A percentile compares a stretch with the other conserved stretches of the same genome.
Conservation (phyloP, 2,797 vertebrate genomes). For the Lepilemur septentrionalis region DNA sequence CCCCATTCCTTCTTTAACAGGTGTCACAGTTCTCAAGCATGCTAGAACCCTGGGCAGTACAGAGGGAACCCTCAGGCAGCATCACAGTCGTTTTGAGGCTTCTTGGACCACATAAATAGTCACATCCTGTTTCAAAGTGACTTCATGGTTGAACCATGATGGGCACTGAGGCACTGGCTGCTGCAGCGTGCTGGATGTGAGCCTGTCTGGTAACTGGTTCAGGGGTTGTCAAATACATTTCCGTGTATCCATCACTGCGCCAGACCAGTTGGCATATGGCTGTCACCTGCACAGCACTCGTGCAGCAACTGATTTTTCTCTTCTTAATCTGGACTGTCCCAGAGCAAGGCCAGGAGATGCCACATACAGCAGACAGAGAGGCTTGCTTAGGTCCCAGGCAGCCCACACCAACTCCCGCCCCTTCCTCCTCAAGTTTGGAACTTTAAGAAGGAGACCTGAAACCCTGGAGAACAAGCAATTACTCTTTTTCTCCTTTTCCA, state of each 20-base stretch:
- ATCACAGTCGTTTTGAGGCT: neutral
- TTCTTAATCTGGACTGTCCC: neutral
- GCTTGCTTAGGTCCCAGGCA: neutral
- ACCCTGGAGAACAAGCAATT: neutral
- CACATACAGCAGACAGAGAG: neutral
- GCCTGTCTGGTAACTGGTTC: neutral
- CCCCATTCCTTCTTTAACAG: neutral
- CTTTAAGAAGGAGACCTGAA: neutral
- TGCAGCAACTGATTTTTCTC: neutral
- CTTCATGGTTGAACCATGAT: neutral
- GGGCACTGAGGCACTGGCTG: fast-evolving
- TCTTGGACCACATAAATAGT: neutral
- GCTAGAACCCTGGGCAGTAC: neutral
- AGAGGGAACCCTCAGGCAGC: neutral
- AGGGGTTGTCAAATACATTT: neutral
- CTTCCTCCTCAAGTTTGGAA: neutral
- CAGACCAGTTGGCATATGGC: neutral
- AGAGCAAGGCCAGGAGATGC: neutral
- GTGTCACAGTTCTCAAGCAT: neutral
- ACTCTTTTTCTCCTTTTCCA: neutral
- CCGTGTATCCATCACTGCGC: neutral
- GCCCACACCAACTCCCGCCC: neutral
- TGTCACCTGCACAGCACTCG: neutral
- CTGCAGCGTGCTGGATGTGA: fast-evolving
- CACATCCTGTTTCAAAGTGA: neutral